Base-by-base conservation (phyloP, 2,113 vertebrate species). In the Lates calcarifer region DNA sequence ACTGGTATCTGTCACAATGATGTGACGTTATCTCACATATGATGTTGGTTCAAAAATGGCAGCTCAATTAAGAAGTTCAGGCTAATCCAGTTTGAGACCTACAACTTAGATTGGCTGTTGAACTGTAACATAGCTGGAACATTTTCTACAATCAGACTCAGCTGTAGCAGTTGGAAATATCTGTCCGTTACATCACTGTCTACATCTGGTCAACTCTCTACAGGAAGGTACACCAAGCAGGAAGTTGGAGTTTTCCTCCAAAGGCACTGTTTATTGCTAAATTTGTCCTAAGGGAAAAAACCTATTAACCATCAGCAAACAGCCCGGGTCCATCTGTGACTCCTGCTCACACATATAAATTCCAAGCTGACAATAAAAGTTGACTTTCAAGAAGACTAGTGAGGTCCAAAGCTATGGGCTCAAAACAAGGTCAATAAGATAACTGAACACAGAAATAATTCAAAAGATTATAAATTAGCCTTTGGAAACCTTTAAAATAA, bases 191-290 rank as follows among this genome's bases (percentile, higher is more conserved):
- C 24, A 67, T 43, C 35, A 41, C 9, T 20, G 33, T 62, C 45
- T 39, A 37, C 49, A 67, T 82, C 49, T 81, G 71, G 31, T 62
- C n/a, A 51, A 1, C 15, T 49, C 60, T 72, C 24, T 4, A 24
- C 60, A 87, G 79, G 87, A 87, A 79, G 53, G 20, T 45, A 37
- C 13, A 53, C 35, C 51, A 86, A 82, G 88, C 83, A 86, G 83
- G 83, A 91, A 88, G 83, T 35, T 60, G 20, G 22, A 15, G 60
- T 87, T 75, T 70, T 83, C 72, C 75, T 87, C 72, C 33, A 75
- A 61, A 83, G 18, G 14, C 39, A 17, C 24, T 18, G 66, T 90
- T 87, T 80, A 72, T 22, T 49, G 29, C 39, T 53, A 26, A 72
- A 80, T 77, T 75, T 77, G 58, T 10, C 74, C 60, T 8, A 8